phyloP scores from a whole-genome alignment of 2,113 vertebrate genomes.

The Leptosomus discolor region DNA sequence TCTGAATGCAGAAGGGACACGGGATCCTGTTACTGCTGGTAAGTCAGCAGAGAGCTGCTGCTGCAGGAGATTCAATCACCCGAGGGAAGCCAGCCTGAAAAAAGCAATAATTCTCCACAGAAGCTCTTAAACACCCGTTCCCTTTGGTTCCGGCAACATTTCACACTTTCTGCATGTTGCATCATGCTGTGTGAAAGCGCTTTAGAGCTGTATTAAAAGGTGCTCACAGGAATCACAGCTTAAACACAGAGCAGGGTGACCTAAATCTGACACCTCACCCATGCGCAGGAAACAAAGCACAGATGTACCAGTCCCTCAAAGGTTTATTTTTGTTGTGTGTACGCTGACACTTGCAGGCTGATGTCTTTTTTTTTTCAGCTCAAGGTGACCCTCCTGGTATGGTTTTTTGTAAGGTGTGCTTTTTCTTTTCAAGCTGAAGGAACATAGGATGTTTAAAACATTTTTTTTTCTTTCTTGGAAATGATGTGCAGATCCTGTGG shows the following conservation, averaged over 20 bases:
- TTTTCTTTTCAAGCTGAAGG: neutral
- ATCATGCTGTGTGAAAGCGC: neutral
- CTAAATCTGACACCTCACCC: slow-evolving; percentile 49
- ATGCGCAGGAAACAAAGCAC: neutral
- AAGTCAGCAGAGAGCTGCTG: neutral
- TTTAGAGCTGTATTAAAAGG: neutral
- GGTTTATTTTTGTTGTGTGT: neutral
- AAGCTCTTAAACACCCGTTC: fast-evolving
- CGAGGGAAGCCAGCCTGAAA: neutral
- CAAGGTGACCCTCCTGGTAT: neutral
- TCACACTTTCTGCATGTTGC: neutral
- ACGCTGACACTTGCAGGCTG: neutral
- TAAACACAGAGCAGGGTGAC: neutral
- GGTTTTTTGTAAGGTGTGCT: neutral
- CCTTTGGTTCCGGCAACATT: fast-evolving
- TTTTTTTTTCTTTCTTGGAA: neutral
- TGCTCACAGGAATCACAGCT: neutral
- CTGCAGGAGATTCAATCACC: neutral
- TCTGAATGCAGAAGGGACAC: neutral
- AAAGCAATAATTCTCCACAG: fast-evolving
- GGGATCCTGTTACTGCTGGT: neutral
- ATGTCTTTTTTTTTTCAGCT: neutral
- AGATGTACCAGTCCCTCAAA: neutral
- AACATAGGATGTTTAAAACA: fast-evolving
- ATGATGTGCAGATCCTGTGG: neutral